Evolutionary conservation across 2,113 vertebrate species (phyloP).

Genomic region (Elanoides forficatus): DNA sequence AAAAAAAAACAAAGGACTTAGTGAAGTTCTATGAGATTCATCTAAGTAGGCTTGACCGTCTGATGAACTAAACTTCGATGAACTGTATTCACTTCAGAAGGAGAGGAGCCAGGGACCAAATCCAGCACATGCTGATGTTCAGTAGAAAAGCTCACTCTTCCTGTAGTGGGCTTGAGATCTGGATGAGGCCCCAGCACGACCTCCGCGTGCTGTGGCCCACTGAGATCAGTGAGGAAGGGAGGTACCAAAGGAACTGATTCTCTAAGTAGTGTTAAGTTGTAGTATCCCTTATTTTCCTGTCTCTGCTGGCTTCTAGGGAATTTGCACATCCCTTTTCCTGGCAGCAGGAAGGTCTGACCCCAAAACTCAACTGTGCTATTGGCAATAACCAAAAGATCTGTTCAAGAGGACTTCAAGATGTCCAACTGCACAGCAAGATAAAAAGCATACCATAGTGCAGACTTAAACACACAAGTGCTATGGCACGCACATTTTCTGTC

Average conservation of each 20-base stretch:
- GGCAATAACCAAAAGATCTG: not conserved
- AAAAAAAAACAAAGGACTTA: constrained; percentile 10
- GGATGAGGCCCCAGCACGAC: not conserved
- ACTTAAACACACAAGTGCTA: not conserved
- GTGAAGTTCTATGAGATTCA: not conserved
- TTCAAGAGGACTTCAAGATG: not conserved
- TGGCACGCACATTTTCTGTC: not conserved
- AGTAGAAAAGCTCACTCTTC: not conserved
- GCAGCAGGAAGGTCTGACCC: not conserved
- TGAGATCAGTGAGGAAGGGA: not conserved
- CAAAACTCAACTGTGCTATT: not conserved
- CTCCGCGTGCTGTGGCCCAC: accelerated
- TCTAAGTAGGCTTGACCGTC: not conserved
- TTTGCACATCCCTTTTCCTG: not conserved
- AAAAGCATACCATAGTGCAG: not conserved
- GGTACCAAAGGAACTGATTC: not conserved
- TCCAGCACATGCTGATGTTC: not conserved
- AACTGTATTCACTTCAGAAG: not conserved
- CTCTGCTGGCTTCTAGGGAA: not conserved
- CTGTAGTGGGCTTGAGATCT: not conserved
- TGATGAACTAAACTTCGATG: not conserved
- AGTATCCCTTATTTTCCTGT: not conserved
- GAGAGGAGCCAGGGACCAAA: not conserved
- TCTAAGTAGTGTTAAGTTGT: not conserved
- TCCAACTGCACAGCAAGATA: not conserved